Conservation (phyloP, 2,888 invertebrate genomes). For the Himalopsyche kuldschensis region DNA sequence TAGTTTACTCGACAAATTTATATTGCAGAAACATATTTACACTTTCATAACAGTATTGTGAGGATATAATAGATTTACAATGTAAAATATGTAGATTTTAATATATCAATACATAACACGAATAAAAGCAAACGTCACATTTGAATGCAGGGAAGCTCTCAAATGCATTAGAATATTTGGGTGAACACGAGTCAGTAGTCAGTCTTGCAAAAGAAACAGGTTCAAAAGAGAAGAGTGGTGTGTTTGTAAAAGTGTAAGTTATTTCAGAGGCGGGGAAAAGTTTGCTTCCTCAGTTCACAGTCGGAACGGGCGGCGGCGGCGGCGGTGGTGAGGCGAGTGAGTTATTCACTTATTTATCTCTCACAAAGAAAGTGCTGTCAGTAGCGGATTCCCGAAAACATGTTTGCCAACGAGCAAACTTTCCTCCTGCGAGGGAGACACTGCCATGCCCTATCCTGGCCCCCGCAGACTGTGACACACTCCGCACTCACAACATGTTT, state of each 20-base stretch:
- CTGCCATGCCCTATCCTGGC: neutral
- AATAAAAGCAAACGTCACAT: neutral
- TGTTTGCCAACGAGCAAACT: constrained; percentile 30
- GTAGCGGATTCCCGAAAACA: constrained; percentile 37
- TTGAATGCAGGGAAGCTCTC: neutral
- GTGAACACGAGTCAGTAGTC: neutral
- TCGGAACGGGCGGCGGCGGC: neutral
- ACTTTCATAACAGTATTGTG: too few relatives aligned
- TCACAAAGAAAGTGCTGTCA: constrained; percentile 38
- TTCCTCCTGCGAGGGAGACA: constrained; percentile 3
- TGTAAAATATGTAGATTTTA: neutral
- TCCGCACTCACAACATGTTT: neutral
- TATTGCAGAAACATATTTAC: too few relatives aligned
- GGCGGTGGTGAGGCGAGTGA: constrained; percentile 29
- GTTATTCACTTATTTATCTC: constrained; percentile 40
- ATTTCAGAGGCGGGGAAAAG: constrained; percentile 27
- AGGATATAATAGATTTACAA: neutral
- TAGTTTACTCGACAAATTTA: too few relatives aligned
- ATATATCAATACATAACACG: neutral
- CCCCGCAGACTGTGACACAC: neutral
- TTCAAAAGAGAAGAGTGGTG: constrained; percentile 2
- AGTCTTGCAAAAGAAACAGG: neutral
- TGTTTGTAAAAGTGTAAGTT: constrained; percentile 38
- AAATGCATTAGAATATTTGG: neutral
- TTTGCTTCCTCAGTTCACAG: constrained; percentile 6